Evolutionary conservation across 2,797 vertebrate species (phyloP).

Genomic region (Pseudomugil gertrudae): DNA sequence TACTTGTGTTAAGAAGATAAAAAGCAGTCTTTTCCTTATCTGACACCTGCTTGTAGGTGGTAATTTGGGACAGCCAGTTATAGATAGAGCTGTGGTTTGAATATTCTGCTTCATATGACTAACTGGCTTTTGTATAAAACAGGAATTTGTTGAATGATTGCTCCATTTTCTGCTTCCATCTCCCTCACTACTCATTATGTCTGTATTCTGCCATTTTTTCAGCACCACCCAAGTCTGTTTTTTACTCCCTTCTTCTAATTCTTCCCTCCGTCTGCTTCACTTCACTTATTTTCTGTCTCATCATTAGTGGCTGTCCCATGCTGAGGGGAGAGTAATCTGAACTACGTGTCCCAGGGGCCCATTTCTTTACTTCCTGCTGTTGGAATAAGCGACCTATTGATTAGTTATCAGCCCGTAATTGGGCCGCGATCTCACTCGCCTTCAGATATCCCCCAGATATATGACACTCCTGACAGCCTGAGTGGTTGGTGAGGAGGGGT

Average conservation of each 20-base stretch:
- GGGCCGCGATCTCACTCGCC: conserved; percentile 95
- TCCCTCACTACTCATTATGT: conserved; percentile 33
- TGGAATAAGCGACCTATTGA: conserved; percentile 99
- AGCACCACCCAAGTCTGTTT: conserved; percentile 4
- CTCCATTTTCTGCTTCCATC: conserved; percentile 18
- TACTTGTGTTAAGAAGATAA: no score
- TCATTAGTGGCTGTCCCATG: conserved; percentile 92
- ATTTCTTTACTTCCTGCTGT: conserved; percentile 99
- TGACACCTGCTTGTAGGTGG: not conserved
- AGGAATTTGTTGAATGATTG: not conserved
- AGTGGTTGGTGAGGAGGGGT: conserved; percentile 61
- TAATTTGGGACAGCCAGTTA: not conserved
- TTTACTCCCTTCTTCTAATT: conserved; percentile 18
- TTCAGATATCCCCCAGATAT: conserved; percentile 85
- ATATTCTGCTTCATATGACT: conserved; percentile 3
- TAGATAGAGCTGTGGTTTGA: conserved; percentile 1
- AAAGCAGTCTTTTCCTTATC: not conserved
- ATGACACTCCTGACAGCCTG: conserved; percentile 96
- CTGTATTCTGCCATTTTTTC: conserved; percentile 14
- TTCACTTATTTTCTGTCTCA: conserved; percentile 81
- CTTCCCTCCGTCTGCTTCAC: conserved; percentile 55
- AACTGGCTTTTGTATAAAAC: conserved; percentile 15
- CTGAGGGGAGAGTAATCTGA: conserved; percentile 98
- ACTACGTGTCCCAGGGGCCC: conserved; percentile 95
- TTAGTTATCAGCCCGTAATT: conserved; percentile 99